phyloP scores from a whole-genome alignment of 2,888 invertebrate genomes.

The Oxystoma pomonae region DNA sequence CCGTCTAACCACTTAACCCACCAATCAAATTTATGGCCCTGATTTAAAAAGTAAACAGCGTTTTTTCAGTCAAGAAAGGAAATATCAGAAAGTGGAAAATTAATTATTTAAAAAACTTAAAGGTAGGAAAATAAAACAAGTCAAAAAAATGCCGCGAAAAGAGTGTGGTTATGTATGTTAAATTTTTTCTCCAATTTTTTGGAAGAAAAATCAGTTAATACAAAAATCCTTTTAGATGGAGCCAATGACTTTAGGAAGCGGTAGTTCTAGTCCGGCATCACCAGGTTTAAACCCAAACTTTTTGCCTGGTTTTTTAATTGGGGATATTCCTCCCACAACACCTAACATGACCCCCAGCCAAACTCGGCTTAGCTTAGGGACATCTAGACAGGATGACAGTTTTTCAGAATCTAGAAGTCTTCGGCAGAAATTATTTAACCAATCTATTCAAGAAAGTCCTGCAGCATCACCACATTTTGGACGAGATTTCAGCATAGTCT shows the following conservation, averaged over 20 bases:
- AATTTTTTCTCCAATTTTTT: too few species aligned
- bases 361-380: slow-evolving; percentile 32
- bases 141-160: too few species aligned
- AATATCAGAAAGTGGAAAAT: too few species aligned
- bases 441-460: slow-evolving; percentile 36
- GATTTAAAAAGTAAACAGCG: too few species aligned
- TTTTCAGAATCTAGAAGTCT: slow-evolving; percentile 35
- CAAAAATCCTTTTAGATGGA: slow-evolving; percentile 72
- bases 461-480: slow-evolving; percentile 40
- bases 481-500: slow-evolving; percentile 41
- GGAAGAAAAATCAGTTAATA: too few species aligned
- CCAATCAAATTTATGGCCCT: too few species aligned
- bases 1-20: too few species aligned
- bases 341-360: slow-evolving; percentile 44
- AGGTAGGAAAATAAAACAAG: too few species aligned
- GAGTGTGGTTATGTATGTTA: too few species aligned
- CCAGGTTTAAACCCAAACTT: slow-evolving; percentile 64
- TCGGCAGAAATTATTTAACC: slow-evolving; percentile 41
- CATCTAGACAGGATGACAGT: slow-evolving; percentile 28
- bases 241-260: slow-evolving; percentile 80
- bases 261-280: slow-evolving; percentile 65
- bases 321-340: slow-evolving; percentile 53
- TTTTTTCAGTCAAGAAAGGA: too few species aligned
- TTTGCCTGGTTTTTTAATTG: slow-evolving; percentile 74
- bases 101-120: too few species aligned